These are phyloP conservation scores for Rhodeus uyekii DNA, from an alignment of 2,797 vertebrate genomes.

Conservation along the genomic window DNA sequence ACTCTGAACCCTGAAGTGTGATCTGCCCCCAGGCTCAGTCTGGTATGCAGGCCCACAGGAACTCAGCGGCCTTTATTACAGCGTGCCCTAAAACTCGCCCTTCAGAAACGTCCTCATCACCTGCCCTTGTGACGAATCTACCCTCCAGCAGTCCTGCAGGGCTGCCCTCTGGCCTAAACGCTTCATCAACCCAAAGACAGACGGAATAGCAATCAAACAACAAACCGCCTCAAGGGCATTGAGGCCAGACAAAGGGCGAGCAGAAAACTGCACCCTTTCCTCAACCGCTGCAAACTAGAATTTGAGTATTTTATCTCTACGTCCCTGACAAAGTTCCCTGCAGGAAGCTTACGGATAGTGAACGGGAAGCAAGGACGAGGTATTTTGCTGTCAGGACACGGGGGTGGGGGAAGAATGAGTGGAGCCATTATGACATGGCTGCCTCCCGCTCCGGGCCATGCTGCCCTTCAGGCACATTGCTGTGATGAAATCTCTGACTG, in stretches of 20 bases:
- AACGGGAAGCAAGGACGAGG: constrained; percentile 25
- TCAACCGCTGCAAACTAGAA: constrained; percentile 28
- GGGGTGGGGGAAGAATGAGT: constrained; percentile 78
- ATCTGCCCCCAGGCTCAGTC: constrained; percentile 50
- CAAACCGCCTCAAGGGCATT: constrained; percentile 46
- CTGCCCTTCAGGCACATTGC: constrained; percentile 79
- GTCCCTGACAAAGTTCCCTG: background rate
- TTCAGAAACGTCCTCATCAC: constrained; percentile 60
- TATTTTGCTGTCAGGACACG: constrained; percentile 44
- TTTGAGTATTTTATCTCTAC: background rate
- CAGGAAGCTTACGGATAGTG: constrained; percentile 16
- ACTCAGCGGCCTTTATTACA: constrained; percentile 59
- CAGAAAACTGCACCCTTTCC: constrained; percentile 34
- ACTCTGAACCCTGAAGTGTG: constrained; percentile 48
- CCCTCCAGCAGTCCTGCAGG: constrained; percentile 44
- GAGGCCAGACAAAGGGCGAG: constrained; percentile 51
- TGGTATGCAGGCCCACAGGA: constrained; percentile 58
- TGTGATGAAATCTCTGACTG: constrained; percentile 86
- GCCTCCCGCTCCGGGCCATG: constrained; percentile 75
- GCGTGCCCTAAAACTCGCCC: constrained; percentile 58
- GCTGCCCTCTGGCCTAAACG: constrained; percentile 42
- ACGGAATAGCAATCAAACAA: constrained; percentile 56
- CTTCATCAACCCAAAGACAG: constrained; percentile 57
- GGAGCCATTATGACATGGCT: constrained; percentile 74
- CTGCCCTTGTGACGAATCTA: constrained; percentile 59